Conservation (phyloP, 2,113 vertebrate genomes). For the Dasyornis broadbenti region DNA sequence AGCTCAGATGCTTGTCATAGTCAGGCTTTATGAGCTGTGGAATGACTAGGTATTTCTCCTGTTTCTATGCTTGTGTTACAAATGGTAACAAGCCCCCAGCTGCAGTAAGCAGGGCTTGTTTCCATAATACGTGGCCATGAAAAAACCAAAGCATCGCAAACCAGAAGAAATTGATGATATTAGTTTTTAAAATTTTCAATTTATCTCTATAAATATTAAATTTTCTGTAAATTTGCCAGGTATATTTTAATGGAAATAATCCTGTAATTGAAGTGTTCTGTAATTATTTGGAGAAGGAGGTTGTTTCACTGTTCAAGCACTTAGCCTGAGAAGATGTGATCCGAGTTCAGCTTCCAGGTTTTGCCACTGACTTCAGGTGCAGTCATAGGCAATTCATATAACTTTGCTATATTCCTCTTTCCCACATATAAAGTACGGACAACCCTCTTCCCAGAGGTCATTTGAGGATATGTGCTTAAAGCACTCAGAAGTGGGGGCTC, state of each 20-base stretch:
- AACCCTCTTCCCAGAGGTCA: not conserved
- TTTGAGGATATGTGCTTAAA: not conserved
- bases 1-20: constrained; percentile 14
- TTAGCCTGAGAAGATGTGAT: not conserved
- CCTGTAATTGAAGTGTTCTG: not conserved
- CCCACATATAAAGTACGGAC: not conserved
- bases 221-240: not conserved
- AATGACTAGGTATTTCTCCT: not conserved
- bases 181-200: not conserved
- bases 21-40: not conserved
- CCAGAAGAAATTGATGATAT: not conserved
- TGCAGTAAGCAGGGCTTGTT: not conserved
- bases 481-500: not conserved
- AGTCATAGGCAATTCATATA: not conserved
- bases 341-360: not conserved
- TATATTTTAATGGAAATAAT: not conserved
- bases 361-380: not conserved
- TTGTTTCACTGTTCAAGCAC: not conserved
- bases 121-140: not conserved
- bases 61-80: not conserved
- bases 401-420: not conserved
- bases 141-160: not conserved
- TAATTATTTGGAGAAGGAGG: not conserved
- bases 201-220: not conserved
- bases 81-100: not conserved